Evolutionary conservation across 2,888 invertebrate genomes (phyloP).

Genomic region (Malthinus flaveolus): DNA sequence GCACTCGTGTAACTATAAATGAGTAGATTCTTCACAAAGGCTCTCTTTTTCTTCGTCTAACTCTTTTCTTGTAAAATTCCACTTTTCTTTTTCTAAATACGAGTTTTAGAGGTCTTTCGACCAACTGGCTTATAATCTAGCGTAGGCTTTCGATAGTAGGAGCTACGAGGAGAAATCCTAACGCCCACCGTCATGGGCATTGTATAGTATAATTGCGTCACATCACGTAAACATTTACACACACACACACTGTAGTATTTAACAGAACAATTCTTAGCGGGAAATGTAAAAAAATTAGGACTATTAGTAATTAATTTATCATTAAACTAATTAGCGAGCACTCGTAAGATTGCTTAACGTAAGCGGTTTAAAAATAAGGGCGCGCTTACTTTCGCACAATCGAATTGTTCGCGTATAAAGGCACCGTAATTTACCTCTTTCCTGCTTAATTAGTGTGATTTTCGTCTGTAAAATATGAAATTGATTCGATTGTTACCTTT

Average conservation of each 20-base stretch:
- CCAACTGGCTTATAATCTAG: constrained; percentile 14
- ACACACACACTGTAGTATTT: constrained; percentile 3
- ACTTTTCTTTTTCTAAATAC: constrained; percentile 1
- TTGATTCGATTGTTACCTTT: too few species aligned
- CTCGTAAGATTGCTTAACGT: too few species aligned
- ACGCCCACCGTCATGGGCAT: constrained; percentile 24
- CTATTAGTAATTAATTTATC: too few species aligned
- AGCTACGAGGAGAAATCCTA: constrained; percentile 33
- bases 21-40: not conserved
- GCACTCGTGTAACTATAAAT: too few species aligned
- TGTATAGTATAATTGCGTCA: constrained; percentile 19
- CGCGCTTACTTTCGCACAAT: too few species aligned
- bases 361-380: too few species aligned
- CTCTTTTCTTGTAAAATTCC: not conserved
- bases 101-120: constrained; percentile 9
- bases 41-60: not conserved
- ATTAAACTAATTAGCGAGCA: too few species aligned
- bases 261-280: not conserved
- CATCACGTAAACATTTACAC: constrained; percentile 16
- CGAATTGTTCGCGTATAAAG: too few species aligned
- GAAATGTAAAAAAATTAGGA: not conserved
- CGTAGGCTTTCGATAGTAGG: constrained; percentile 32
- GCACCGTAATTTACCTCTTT: too few species aligned
- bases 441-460: not conserved
- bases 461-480: not conserved